Base-by-base conservation (phyloP, 2,113 vertebrate species). In the Gavialis gangeticus region DNA sequence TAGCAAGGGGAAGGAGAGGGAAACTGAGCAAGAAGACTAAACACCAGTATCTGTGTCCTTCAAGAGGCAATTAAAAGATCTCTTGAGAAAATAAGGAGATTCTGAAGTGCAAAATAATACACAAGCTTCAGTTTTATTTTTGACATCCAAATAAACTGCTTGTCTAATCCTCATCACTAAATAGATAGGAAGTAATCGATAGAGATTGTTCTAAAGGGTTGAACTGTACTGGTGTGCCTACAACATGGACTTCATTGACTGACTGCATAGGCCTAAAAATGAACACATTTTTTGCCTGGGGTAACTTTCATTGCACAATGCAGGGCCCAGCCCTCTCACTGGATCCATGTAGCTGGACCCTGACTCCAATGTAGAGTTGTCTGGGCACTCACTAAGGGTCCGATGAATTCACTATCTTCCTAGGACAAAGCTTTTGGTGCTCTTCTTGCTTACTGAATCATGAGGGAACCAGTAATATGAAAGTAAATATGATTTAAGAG, bases 1-100 rank as follows among this genome's bases (percentile, higher is more conserved):
- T 25, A 88, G 93, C 86, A 25, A 22, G 91, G 91, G 93, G 87
- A 85, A 91, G 77, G 92, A 93, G 96, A 96, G 95, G 90, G 92
- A 92, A 89, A 81, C 82, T 90, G 93, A 94, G 85, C 87, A 95
- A 92, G 94, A 76, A 93, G 91, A 93, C 93, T 93, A 93, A 95
- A 89, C 89, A 94, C 85, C 87, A 96, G 27, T 24, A 62, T 24
- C 10, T 62, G 75, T 89, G 91, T 69, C 28, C 4, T 95, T 95
- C 92, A 28, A 91, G 83, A 96, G 77, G 85, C 91, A 95, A 93
- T 95, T 94, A 89, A 94, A 84, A 91, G 5, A 11, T 14, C 24
- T 75, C 90, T 76, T 59, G 67, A 95, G 87, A 14, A 82, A 62
- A 75, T 76, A 71, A 78, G 37, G 18, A 84, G 17, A 19, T 81